These are phyloP conservation scores for Hyperopisus bebe DNA, from an alignment of 2,113 vertebrate species.

Conservation along the genomic window DNA sequence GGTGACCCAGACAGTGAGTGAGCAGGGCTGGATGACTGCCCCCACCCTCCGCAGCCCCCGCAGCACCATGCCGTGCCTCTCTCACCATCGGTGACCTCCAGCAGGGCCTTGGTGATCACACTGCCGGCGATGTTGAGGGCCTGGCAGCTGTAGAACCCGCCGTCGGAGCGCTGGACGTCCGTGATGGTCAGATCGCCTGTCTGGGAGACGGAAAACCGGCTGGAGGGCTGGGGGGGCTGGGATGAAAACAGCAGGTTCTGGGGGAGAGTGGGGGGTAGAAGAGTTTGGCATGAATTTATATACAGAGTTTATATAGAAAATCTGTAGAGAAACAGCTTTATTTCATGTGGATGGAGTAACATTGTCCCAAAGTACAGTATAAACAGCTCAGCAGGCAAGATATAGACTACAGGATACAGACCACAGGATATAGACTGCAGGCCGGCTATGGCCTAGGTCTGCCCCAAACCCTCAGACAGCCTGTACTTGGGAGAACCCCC, in stretches of 20 bases:
- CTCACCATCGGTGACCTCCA: slow-evolving; percentile 97
- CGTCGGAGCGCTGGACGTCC: slow-evolving; percentile 81
- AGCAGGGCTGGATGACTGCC: not conserved
- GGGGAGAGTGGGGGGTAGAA: not conserved
- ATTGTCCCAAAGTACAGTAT: not conserved
- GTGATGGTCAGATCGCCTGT: slow-evolving; percentile 93
- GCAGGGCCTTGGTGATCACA: slow-evolving; percentile 93
- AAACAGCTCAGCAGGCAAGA: not conserved
- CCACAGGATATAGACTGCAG: not conserved
- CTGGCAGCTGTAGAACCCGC: slow-evolving; percentile 96
- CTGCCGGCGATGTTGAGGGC: slow-evolving; percentile 96
- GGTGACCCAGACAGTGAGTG: not conserved
- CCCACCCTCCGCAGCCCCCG: not conserved
- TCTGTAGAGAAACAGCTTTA: not conserved
- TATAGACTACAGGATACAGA: not conserved
- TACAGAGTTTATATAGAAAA: not conserved
- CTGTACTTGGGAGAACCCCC: not conserved
- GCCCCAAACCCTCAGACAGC: not conserved
- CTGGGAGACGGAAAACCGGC: slow-evolving; percentile 93
- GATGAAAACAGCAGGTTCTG: slow-evolving; percentile 96
- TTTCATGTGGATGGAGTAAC: not conserved
- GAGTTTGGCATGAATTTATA: not conserved
- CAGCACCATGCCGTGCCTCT: not conserved
- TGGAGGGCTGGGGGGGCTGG: slow-evolving; percentile 89
- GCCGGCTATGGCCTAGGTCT: not conserved